A percentile compares a stretch with the other conserved stretches of the same genome.
phyloP scores from a whole-genome alignment of 2,113 vertebrate genomes.

The Columba janthina region DNA sequence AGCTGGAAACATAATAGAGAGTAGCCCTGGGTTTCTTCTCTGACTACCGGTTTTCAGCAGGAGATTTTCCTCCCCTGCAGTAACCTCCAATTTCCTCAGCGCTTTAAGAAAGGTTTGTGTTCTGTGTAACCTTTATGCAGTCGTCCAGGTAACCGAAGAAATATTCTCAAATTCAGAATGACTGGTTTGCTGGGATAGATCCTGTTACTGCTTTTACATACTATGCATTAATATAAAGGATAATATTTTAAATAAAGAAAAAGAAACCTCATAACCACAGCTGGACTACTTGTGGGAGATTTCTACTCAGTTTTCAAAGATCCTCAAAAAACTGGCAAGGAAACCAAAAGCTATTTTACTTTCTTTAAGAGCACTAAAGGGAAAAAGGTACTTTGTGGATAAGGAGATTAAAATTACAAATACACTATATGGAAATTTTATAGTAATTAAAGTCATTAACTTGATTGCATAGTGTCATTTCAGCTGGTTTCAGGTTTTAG shows the following conservation, averaged over 20 bases:
- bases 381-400: conserved; percentile 33
- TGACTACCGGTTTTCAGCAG: not conserved
- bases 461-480: not conserved
- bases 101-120: not conserved
- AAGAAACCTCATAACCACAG: not conserved
- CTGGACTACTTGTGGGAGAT: conserved; percentile 19
- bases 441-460: conserved; percentile 57
- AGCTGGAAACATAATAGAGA: not conserved
- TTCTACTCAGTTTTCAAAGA: conserved; percentile 39
- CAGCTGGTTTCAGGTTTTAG: not conserved
- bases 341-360: conserved; percentile 16
- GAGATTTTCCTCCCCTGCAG: not conserved
- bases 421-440: conserved; percentile 19
- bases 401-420: conserved; percentile 58
- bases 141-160: not conserved
- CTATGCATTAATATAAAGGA: not conserved
- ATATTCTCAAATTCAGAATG: not conserved
- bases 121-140: not conserved
- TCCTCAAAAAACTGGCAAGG: conserved; percentile 32
- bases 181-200: not conserved
- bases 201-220: not conserved
- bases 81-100: not conserved
- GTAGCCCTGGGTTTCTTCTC: accelerated
- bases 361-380: conserved; percentile 20
- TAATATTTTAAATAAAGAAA: not conserved